Base-by-base conservation (phyloP, 1,140 invertebrate genomes). In the Reticulitermes speratus region DNA sequence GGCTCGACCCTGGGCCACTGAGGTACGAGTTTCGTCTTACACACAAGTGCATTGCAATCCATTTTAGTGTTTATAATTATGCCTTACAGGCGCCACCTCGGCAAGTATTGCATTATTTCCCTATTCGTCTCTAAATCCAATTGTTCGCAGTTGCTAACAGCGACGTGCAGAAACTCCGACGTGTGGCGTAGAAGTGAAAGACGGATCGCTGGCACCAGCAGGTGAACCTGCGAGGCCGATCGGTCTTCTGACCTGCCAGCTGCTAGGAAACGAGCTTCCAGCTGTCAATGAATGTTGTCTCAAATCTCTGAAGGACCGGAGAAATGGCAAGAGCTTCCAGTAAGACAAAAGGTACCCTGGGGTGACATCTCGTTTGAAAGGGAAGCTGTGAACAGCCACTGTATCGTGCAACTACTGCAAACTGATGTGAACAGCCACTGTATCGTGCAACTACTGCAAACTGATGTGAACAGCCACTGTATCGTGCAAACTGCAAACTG, bases 261-360 rank as follows among this genome's bases (percentile, higher is more conserved):
- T 12, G 65, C 65, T 30, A 30, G 65, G 16, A 65, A 65, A 75
- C n/a, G n/a, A 30, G 65, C 65, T 30, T 30, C 65, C 65, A 75
- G 25, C 65, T 75, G 65, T 75, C 65, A 75, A 75, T 75, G 65
- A 75, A 75, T 30, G 65, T n/a, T 25, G 6, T 14, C 65, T 75
- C 9, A 25, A 75, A 75, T 25, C 65, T 30, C 65, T 75, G 25
- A 8, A 75, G 65, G 65, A 6, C 65, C 65, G 65, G 65, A 75
- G 65, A 75, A 55, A 75, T 30, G 65, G 25, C 65, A 75, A 75
- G n/a, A 38, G 38, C 2, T 75, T 30, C 65, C 65, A 16, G n/a
- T 75, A 75, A 75, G 65, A 75, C 65, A 75, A 75, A 75, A 75
- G 65, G 65, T 75, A 75, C 65, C 65, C 65, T 75, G 65, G 65